Evolutionary conservation across 2,797 vertebrate species (phyloP), one percentile per base, ranked within the genome.

Genomic region (Poecilia wingei): DNA sequence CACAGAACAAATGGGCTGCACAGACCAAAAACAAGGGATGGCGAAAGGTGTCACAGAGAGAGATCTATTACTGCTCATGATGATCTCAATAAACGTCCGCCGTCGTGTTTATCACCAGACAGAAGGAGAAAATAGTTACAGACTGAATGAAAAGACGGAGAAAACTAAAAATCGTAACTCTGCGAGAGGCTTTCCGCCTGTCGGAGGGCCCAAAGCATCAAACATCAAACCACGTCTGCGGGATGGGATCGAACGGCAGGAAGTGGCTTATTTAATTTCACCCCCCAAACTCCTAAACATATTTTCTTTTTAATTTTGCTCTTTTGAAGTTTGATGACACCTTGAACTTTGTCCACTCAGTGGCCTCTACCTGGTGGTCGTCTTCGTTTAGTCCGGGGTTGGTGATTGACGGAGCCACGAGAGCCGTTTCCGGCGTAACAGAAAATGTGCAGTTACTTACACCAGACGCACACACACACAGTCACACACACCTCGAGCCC

Each of bases 381-480:
- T 88, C 91, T 94, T 95, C 94, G 92, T 94, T 57, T 93, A 77
- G 91, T 91, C 93, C 93, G 93, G 91, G 94, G 92, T 91, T 69
- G 81, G 88, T 79, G 93, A 91, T 90, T 94, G 95, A 94, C 90
- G 88, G 90, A 80, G 74, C 79, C 77, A 80, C 79, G 83, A 84
- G 89, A 92, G 86, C 81, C 77, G 82, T 94, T 94, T 89, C 86
- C 91, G 90, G 87, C 86, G 41, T 88, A 92, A 94, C 95, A 94
- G 92, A 93, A 95, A 95, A 95, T 94, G 45, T 93, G 94, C 93
- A 94, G 94, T 95, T 95, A 94, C 93, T 94, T 94, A 95, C 92
- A 95, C 90, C 74, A 16, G 47, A 61, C 28, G 22, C 41, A 36
- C 49, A 36, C 47, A 46, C 71, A 70, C 68, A 18, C 41, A 70